Percentiles rank a stretch among this genome's conserved stretches.
phyloP scores from a whole-genome alignment of 1,140 invertebrate species.

The Apis cerana region DNA sequence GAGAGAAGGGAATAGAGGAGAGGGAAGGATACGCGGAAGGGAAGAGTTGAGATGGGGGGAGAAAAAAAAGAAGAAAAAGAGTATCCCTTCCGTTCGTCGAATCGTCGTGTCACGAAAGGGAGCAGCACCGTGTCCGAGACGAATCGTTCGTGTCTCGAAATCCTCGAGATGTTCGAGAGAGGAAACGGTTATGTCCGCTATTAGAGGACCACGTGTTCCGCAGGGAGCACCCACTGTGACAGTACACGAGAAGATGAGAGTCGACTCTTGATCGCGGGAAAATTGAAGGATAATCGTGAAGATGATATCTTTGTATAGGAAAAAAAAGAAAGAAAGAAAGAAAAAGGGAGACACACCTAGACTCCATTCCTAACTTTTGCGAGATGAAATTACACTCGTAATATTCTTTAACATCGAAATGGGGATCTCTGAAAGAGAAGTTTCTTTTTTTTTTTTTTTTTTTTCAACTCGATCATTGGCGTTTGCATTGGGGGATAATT shows the following conservation, averaged over 20 bases:
- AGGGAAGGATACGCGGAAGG: neutral
- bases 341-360: neutral
- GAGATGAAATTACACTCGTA: neutral
- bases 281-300: conserved; percentile 17
- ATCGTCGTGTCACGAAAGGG: conserved; percentile 7
- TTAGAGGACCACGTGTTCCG: neutral
- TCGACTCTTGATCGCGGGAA: neutral
- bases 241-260: neutral
- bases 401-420: neutral
- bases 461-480: too few relatives aligned
- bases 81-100: conserved; percentile 40
- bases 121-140: conserved; percentile 43
- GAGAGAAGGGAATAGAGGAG: neutral
- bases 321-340: neutral
- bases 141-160: conserved; percentile 39
- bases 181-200: conserved; percentile 15
- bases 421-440: too few relatives aligned
- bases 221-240: neutral
- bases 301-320: too few relatives aligned
- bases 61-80: neutral
- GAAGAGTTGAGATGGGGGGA: neutral
- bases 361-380: neutral
- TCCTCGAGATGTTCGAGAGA: neutral
- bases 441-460: too few relatives aligned
- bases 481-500: too few relatives aligned